Evolutionary conservation across 2,888 invertebrate species (phyloP).

Genomic region (Caradrina clavipalpis): DNA sequence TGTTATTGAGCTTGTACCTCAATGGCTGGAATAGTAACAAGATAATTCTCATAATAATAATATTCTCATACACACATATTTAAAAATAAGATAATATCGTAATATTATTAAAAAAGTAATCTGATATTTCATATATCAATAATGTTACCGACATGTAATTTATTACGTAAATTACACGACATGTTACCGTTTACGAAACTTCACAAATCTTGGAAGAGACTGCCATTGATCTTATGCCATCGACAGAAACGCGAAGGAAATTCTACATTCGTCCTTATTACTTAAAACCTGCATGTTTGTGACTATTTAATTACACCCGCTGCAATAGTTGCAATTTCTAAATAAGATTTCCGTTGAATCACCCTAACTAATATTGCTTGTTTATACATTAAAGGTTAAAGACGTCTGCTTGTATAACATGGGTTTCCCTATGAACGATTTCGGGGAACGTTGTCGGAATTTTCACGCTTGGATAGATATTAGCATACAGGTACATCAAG

Average conservation of each 20-base stretch:
- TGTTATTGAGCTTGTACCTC: not conserved
- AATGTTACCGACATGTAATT: conserved; percentile 34
- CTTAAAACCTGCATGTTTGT: conserved; percentile 43
- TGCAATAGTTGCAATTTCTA: conserved; percentile 31
- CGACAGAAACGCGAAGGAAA: conserved; percentile 31
- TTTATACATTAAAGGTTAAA: conserved; percentile 9
- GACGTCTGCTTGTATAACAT: not conserved
- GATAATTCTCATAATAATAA: not conserved
- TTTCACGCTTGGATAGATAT: conserved; percentile 9
- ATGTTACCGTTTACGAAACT: conserved; percentile 25
- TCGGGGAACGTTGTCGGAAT: conserved; percentile 11
- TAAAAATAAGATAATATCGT: conserved; percentile 3
- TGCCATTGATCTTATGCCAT: conserved; percentile 42
- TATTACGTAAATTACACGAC: conserved; percentile 40
- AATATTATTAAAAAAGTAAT: conserved; percentile 19
- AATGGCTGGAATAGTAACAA: not conserved
- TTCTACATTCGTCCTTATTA: conserved; percentile 40
- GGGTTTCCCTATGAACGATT: not conserved
- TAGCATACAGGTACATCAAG: conserved; percentile 4
- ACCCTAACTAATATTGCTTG: not conserved
- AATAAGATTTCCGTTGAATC: conserved; percentile 45
- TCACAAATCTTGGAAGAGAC: conserved; percentile 23
- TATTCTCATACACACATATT: too few species aligned
- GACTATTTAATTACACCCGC: conserved; percentile 41
- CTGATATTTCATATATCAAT: conserved; percentile 36